phyloP scores from a whole-genome alignment of 2,113 vertebrate genomes.

The Sakesphorus luctuosus region DNA sequence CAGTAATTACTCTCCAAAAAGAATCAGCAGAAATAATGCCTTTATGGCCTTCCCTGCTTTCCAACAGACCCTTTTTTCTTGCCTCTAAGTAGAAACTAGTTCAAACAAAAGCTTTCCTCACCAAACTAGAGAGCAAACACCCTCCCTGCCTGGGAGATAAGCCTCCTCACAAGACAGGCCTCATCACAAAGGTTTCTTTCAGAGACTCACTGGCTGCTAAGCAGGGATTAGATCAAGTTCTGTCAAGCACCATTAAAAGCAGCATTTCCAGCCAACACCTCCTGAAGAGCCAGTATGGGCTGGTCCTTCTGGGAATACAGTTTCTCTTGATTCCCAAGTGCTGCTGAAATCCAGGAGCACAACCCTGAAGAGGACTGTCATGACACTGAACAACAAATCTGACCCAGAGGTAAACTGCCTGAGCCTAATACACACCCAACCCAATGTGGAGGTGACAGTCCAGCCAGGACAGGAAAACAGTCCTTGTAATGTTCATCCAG shows the following conservation, averaged over 20 bases:
- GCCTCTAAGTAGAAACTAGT: not conserved
- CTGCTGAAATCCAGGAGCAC: not conserved
- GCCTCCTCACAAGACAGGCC: not conserved
- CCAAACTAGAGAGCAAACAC: not conserved
- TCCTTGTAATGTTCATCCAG: not conserved
- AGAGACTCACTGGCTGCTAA: not conserved
- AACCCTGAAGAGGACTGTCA: not conserved
- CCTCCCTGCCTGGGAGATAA: not conserved
- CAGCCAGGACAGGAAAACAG: not conserved
- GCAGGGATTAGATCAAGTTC: not conserved
- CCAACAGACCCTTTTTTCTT: not conserved
- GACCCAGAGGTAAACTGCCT: not conserved
- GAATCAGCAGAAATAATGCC: not conserved
- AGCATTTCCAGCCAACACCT: not conserved
- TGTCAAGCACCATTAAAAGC: not conserved
- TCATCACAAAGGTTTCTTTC: constrained; percentile 26
- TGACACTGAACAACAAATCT: not conserved
- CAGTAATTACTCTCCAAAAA: not conserved
- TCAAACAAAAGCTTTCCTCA: not conserved
- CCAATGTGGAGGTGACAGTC: not conserved
- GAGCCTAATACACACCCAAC: not conserved
- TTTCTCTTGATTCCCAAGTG: not conserved
- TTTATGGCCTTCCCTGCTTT: not conserved
- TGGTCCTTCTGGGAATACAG: not conserved
- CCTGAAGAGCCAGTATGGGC: not conserved